Percentiles rank a stretch among this genome's conserved stretches.
Evolutionary conservation across 2,113 vertebrate species (phyloP).

Genomic region (Platanista minor): DNA sequence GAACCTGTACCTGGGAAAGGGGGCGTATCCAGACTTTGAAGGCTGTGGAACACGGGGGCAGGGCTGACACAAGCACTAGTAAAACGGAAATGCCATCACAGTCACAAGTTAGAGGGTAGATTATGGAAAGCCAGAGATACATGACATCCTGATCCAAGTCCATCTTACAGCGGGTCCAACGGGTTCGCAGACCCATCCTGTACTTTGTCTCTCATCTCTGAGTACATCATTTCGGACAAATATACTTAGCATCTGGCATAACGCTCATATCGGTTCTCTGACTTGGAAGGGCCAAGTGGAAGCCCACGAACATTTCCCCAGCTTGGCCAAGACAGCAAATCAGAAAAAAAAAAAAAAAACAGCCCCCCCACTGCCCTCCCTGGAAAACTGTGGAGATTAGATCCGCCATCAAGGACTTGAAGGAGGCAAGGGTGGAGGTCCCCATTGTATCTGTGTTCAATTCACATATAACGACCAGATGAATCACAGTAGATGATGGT

Average conservation of each 20-base stretch:
- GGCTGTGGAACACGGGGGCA: background rate
- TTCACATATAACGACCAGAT: background rate
- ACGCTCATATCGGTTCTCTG: background rate
- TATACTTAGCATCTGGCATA: background rate
- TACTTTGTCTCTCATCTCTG: fast-evolving
- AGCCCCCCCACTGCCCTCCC: no score
- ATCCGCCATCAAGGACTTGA: background rate
- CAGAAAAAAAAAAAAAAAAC: background rate
- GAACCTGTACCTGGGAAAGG: background rate
- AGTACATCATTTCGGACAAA: background rate
- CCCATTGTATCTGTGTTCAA: fast-evolving
- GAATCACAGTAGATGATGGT: fast-evolving
- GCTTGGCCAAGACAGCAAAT: background rate
- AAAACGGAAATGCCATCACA: background rate
- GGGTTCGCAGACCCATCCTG: background rate
- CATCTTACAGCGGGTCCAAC: fast-evolving
- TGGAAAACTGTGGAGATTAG: background rate
- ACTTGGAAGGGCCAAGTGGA: background rate
- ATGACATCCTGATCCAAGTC: background rate
- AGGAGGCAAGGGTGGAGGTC: background rate
- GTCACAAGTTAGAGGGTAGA: background rate
- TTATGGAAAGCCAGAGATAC: background rate
- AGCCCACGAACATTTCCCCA: background rate
- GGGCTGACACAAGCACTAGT: background rate
- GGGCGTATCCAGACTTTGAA: background rate